Conservation (phyloP, 30 jellyfish, hydroid and myxozoan species). For the Sanderia malayensis region DNA sequence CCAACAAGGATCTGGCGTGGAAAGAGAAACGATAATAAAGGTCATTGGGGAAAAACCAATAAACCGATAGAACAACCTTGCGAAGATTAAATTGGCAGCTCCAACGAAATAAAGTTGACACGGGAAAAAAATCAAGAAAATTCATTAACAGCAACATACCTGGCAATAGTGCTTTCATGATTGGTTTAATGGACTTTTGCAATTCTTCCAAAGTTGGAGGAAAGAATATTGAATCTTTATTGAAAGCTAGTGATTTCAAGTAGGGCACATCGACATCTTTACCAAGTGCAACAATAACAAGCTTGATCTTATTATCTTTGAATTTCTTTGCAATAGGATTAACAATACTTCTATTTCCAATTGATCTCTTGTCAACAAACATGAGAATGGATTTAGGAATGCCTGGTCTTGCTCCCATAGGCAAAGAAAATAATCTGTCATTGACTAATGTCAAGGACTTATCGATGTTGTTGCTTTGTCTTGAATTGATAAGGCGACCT, state of each 20-base stretch:
- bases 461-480: constrained; percentile 46
- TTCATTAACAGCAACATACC: no score
- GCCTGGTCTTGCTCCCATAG: constrained; percentile 73
- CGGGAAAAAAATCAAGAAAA: no score
- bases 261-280: constrained; percentile 37
- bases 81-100: no score
- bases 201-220: constrained; percentile 75
- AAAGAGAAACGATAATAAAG: neutral
- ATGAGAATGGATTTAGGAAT: constrained; percentile 71
- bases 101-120: no score
- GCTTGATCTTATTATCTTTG: constrained; percentile 66
- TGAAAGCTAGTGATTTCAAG: constrained; percentile 29
- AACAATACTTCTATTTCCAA: constrained; percentile 38
- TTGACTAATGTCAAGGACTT: constrained; percentile 69
- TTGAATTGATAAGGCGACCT: constrained; percentile 9
- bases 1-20: constrained; percentile 61
- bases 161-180: constrained; percentile 58
- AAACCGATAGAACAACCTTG: no score
- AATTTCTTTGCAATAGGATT: constrained; percentile 62
- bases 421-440: constrained; percentile 46
- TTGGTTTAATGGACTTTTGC: constrained; percentile 53
- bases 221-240: constrained; percentile 74
- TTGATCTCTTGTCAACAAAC: constrained; percentile 67
- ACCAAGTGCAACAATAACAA: constrained; percentile 73
- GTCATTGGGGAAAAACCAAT: neutral